phyloP scores from a whole-genome alignment of 2,113 vertebrate genomes.

The Carlito syrichta region DNA sequence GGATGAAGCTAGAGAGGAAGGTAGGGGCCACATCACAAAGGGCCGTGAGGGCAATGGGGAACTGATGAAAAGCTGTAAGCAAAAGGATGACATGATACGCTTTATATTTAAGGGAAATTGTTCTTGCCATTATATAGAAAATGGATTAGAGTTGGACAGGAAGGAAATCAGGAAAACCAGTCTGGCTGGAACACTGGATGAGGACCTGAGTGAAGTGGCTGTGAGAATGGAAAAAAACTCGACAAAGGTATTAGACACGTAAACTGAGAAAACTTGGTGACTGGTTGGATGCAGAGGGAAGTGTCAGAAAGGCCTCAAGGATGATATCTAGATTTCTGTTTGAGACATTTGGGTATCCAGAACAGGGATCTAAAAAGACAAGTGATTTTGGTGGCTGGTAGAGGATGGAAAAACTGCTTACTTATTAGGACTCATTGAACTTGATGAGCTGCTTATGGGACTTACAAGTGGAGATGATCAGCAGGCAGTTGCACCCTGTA shows the following conservation, averaged over 20 bases:
- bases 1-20: neutral
- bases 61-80: neutral
- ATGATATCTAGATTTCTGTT: neutral
- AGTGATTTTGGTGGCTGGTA: neutral
- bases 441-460: neutral
- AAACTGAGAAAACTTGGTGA: neutral
- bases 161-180: neutral
- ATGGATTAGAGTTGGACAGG: neutral
- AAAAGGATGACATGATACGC: neutral
- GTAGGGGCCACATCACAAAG: neutral
- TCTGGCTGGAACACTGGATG: neutral
- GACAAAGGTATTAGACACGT: neutral
- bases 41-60: neutral
- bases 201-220: neutral
- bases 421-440: neutral
- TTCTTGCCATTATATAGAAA: neutral
- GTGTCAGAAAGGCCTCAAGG: neutral
- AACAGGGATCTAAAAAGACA: neutral
- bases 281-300: neutral
- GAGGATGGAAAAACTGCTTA: neutral
- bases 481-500: neutral
- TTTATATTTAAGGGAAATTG: neutral
- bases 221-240: neutral
- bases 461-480: neutral
- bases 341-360: neutral